Conservation (phyloP, 1,140 invertebrate species). For the Hylaeus volcanicus region DNA sequence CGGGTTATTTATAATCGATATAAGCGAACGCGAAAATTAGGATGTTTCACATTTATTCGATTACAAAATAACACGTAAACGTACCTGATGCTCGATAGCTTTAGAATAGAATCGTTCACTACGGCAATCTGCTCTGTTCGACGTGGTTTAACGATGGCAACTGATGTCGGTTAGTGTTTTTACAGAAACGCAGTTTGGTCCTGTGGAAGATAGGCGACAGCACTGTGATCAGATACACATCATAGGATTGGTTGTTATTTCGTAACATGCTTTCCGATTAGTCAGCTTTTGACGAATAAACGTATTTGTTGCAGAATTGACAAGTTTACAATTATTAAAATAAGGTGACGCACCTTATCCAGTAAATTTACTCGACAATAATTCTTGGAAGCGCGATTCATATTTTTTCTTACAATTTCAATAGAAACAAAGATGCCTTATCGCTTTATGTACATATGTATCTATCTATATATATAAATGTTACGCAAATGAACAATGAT, state of each 20-base stretch:
- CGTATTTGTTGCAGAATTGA: conserved; percentile 26
- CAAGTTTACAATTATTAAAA: conserved; percentile 27
- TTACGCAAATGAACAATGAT: neutral
- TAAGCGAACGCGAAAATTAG: too few species aligned
- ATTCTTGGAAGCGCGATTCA: neutral
- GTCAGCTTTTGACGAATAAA: conserved; percentile 20
- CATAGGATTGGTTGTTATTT: conserved; percentile 33
- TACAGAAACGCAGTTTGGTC: conserved; percentile 30
- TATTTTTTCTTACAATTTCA: neutral
- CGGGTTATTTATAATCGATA: neutral
- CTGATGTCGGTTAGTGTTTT: conserved; percentile 24
- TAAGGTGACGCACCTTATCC: neutral
- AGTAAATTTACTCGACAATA: neutral
- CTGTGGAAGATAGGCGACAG: conserved; percentile 19
- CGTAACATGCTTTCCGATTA: conserved; percentile 13
- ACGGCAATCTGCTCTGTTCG: neutral
- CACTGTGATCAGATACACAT: conserved; percentile 9
- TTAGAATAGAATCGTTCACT: neutral
- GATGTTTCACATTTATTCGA: neutral
- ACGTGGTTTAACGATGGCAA: neutral
- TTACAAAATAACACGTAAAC: neutral
- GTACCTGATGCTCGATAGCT: neutral
- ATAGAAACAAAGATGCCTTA: neutral
- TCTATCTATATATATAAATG: neutral
- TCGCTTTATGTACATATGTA: neutral